Evolutionary conservation across 2,113 vertebrate genomes (phyloP), one percentile per base, ranked within the genome.

Genomic region (Arothron firmamentum): DNA sequence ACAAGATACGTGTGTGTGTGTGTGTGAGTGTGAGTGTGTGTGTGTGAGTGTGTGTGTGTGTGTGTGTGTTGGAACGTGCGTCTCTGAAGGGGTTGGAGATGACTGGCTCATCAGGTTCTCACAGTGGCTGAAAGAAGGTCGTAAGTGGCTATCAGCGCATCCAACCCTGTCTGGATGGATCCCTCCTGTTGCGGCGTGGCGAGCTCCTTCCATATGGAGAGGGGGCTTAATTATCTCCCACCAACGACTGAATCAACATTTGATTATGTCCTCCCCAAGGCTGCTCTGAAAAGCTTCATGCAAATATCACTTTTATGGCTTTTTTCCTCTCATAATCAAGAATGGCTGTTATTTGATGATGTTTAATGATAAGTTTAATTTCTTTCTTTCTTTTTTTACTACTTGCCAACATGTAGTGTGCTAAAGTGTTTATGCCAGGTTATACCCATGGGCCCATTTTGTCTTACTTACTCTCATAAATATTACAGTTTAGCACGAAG

Each of bases 191-290:
- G 80, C 78, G 76, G 77, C 65, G 34, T 65, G 61, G 80, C 77
- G 75, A 77, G 82, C 82, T 79, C 69, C 77, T 76, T 85, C 85
- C 85, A 79, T 81, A 86, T 87, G 84, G 83, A 88, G 83, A 86
- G 78, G 73, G 77, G 79, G 80, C 87, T 25, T 90, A 88, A 91
- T 92, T 90, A 90, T 87, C 84, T 78, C 73, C 76, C 80, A 74
- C 80, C 82, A 74, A 83, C 78, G 80, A 77, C 82, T 87, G 86
- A 91, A 90, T 90, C 91, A 89, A 90, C 89, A 92, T 89, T 84
- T 90, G 91, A 90, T 90, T 88, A 88, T 88, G 78, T 79, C 78
- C 83, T 88, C 83, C 75, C 77, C 41, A 62, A 75, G 79, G 73
- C 85, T 73, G 75, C 69, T 58, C 65, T 82, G 75, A 83, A 82